Evolutionary conservation across 2,888 invertebrate genomes (phyloP).

Genomic region (Chymomyza fuscimana): DNA sequence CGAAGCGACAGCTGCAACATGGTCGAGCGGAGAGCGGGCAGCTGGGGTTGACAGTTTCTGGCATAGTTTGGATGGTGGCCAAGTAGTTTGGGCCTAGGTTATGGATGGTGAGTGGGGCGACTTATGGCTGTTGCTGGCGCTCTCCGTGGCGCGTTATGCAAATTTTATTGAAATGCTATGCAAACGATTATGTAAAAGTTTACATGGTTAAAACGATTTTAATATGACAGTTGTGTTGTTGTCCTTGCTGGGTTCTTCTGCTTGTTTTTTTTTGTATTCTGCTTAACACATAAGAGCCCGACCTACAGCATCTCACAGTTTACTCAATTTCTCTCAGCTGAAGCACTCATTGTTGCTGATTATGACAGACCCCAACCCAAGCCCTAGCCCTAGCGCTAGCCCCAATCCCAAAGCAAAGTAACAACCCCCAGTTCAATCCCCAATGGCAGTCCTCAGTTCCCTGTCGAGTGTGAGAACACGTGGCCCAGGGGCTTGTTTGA

Average conservation of each 20-base stretch:
- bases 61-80: background rate
- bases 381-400: conserved; percentile 22
- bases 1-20: background rate
- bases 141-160: conserved; percentile 51
- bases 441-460: conserved; percentile 19
- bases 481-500: background rate
- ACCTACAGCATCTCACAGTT: conserved; percentile 3
- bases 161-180: conserved; percentile 68
- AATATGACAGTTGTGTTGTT: conserved; percentile 45
- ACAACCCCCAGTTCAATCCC: background rate
- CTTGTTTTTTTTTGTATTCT: conserved; percentile 25
- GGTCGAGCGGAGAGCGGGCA: background rate
- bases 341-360: conserved; percentile 51
- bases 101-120: background rate
- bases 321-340: conserved; percentile 15
- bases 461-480: background rate
- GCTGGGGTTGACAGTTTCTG: background rate
- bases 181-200: conserved; percentile 66
- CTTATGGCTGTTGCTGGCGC: background rate
- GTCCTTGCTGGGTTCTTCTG: conserved; percentile 9
- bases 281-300: conserved; percentile 49
- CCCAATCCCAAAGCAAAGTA: conserved; percentile 23
- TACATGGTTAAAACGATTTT: conserved; percentile 59
- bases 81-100: background rate
- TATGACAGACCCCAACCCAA: conserved; percentile 52